A percentile compares a stretch with the other conserved stretches of the same genome.
phyloP scores from a whole-genome alignment of 2,797 vertebrate species.

The Dendrocincla fuliginosa region DNA sequence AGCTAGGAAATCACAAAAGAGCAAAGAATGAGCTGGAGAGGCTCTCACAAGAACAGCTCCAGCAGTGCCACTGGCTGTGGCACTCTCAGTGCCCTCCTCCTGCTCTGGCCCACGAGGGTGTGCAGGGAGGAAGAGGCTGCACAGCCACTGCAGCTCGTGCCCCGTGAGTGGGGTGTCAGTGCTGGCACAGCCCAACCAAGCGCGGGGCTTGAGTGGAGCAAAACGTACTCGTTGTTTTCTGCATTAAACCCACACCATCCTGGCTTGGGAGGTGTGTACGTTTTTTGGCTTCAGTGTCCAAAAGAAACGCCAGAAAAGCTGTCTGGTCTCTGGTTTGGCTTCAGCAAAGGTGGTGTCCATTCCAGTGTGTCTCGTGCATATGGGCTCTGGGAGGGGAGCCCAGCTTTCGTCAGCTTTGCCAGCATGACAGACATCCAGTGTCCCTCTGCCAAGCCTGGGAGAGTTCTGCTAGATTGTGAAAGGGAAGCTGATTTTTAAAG shows the following conservation, averaged over 20 bases:
- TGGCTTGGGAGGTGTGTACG: fast-evolving
- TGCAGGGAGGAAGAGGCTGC: not conserved
- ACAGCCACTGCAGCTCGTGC: not conserved
- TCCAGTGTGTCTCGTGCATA: not conserved
- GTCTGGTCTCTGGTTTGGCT: not conserved
- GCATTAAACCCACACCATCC: not conserved
- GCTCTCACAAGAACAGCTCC: not conserved
- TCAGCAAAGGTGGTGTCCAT: not conserved
- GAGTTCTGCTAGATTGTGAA: not conserved
- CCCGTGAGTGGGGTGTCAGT: not conserved
- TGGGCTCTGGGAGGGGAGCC: not conserved
- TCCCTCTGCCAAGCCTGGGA: not conserved
- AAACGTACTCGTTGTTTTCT: not conserved
- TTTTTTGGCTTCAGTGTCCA: not conserved
- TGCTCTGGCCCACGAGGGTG: not conserved
- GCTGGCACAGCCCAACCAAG: not conserved
- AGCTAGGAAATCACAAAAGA: not conserved
- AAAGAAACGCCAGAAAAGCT: not conserved
- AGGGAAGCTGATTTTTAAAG: not conserved
- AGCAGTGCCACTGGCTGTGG: not conserved
- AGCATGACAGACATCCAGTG: not conserved
- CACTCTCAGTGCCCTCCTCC: not conserved
- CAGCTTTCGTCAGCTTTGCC: not conserved
- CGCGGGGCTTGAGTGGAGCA: not conserved
- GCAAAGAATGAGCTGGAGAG: not conserved